A percentile compares a stretch with the other conserved stretches of the same genome.
These are phyloP conservation scores for Acanthurus tractus DNA, from an alignment of 2,797 vertebrate genomes.

Conservation along the genomic window DNA sequence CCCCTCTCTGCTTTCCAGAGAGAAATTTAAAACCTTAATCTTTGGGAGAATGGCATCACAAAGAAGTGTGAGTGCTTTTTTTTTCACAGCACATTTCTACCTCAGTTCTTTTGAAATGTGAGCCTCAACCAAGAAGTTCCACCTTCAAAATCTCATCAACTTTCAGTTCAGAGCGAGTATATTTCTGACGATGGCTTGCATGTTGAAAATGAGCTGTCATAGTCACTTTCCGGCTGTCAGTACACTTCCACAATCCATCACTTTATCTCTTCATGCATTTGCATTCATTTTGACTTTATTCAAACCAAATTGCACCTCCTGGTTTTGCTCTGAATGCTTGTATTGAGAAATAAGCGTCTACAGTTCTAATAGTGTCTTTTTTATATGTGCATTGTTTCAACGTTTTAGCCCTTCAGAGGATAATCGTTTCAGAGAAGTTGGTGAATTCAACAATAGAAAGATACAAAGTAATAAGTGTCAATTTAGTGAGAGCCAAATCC, in stretches of 20 bases:
- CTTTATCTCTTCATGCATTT: slow-evolving; percentile 8
- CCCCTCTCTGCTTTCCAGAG: not conserved
- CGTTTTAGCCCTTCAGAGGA: not conserved
- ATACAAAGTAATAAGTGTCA: not conserved
- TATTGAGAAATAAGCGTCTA: not conserved
- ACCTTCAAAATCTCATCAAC: slow-evolving; percentile 37
- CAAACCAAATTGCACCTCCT: not conserved
- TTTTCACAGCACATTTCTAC: slow-evolving; percentile 33
- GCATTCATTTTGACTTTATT: slow-evolving; percentile 10
- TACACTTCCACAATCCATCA: slow-evolving; percentile 1
- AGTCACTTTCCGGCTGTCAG: slow-evolving; percentile 11
- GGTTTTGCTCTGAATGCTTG: not conserved
- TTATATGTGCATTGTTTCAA: not conserved
- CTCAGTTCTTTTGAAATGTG: slow-evolving; percentile 30
- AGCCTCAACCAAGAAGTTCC: slow-evolving; percentile 16
- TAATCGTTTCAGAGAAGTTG: not conserved
- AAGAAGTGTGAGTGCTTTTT: slow-evolving; percentile 7
- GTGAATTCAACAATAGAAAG: not conserved
- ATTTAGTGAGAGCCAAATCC: not conserved
- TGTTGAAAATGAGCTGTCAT: slow-evolving; percentile 9
- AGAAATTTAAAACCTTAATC: slow-evolving; percentile 23
- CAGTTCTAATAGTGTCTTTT: not conserved
- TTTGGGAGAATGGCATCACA: slow-evolving; percentile 18
- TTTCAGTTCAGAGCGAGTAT: slow-evolving; percentile 14
- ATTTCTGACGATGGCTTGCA: not conserved